Conservation (phyloP, 2,888 invertebrate species). For the Cerceris rybyensis region DNA sequence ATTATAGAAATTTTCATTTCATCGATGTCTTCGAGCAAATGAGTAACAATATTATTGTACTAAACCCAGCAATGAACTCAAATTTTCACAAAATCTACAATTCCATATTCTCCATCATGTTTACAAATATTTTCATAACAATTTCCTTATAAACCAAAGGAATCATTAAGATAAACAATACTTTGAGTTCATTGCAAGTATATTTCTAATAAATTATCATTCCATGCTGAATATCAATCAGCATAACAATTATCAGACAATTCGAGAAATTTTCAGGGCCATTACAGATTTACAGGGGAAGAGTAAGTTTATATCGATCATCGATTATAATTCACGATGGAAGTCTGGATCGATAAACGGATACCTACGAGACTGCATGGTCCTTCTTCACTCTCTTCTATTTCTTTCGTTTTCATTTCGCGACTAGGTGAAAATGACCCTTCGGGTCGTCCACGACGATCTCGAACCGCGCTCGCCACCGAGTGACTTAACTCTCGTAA, state of each 20-base stretch:
- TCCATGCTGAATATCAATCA: no score
- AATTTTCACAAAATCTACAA: neutral
- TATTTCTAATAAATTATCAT: neutral
- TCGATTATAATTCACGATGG: conserved; percentile 2
- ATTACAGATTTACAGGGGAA: conserved; percentile 29
- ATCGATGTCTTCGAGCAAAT: no score
- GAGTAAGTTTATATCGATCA: conserved; percentile 7
- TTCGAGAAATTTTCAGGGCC: conserved; percentile 41
- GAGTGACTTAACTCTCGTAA: conserved; percentile 63
- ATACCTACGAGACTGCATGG: conserved; percentile 71
- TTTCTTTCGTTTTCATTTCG: conserved; percentile 61
- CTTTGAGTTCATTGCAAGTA: neutral
- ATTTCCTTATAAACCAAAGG: no score
- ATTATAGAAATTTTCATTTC: no score
- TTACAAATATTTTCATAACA: no score
- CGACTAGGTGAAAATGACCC: conserved; percentile 35
- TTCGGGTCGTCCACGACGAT: conserved; percentile 40
- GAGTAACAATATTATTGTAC: no score
- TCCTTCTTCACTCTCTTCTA: conserved; percentile 59
- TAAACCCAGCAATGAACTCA: neutral
- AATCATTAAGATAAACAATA: neutral
- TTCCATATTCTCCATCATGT: no score
- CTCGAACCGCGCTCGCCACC: conserved; percentile 51
- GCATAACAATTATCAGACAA: no score
- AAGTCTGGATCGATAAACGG: conserved; percentile 38